These are phyloP conservation scores for Cancer borealis DNA, from an alignment of 2,888 invertebrate genomes.

Conservation along the genomic window DNA sequence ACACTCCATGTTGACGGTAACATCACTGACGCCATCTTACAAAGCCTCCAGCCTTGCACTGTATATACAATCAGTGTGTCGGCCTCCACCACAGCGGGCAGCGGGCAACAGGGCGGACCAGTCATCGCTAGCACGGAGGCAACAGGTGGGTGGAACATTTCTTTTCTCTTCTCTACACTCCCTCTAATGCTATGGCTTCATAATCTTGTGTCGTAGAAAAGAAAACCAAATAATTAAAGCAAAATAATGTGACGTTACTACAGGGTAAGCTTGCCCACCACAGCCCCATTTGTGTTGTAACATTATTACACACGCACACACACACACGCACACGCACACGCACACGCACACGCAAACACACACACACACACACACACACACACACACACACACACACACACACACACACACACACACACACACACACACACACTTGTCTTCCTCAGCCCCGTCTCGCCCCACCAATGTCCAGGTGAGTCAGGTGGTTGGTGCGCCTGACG, in stretches of 20 bases:
- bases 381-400: neutral
- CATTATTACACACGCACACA: no score
- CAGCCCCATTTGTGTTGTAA: no score
- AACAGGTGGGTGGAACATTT: neutral
- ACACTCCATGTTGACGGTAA: neutral
- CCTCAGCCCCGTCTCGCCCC: neutral
- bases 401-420: neutral
- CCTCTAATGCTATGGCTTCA: no score
- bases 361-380: no score
- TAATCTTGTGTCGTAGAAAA: no score
- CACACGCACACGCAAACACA: no score
- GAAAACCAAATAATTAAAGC: no score
- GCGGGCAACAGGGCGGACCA: slow-evolving; percentile 35
- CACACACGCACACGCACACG: no score
- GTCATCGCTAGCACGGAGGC: neutral
- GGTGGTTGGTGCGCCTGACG: neutral
- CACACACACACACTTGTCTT: neutral
- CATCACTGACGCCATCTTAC: neutral
- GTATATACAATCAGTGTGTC: neutral
- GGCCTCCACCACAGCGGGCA: neutral
- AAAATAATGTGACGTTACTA: no score
- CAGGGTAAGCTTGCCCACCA: no score
- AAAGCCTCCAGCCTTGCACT: neutral
- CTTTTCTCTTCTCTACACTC: neutral
- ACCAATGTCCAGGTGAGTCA: neutral